These are phyloP conservation scores for Anabas testudineus DNA, from an alignment of 2,797 vertebrate genomes.

Conservation along the genomic window DNA sequence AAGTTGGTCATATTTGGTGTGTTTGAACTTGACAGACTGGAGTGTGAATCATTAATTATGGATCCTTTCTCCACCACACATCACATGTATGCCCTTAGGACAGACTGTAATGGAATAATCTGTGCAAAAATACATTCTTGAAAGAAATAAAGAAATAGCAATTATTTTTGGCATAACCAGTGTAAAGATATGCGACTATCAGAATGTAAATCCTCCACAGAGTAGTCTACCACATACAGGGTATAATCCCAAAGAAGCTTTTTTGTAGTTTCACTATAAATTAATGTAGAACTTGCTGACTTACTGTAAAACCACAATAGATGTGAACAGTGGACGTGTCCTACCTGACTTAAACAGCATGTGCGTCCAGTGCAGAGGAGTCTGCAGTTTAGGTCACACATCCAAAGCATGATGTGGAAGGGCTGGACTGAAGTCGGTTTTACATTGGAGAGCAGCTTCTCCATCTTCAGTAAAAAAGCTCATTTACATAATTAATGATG, in stretches of 20 bases:
- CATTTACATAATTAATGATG: background rate
- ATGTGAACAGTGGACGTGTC: background rate
- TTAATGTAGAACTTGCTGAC: fast-evolving
- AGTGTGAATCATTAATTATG: conserved; percentile 28
- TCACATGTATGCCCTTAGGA: conserved; percentile 15
- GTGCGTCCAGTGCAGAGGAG: conserved; percentile 1
- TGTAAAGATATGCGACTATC: background rate
- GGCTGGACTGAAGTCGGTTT: conserved; percentile 32
- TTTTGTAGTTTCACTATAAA: background rate
- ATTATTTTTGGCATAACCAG: background rate
- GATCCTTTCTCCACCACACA: background rate
- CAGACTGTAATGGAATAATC: background rate
- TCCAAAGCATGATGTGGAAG: background rate
- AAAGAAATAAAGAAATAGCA: background rate
- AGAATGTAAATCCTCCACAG: background rate
- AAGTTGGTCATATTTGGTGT: conserved; percentile 7
- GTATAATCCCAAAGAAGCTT: background rate
- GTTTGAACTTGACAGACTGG: conserved; percentile 8
- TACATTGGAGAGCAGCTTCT: background rate
- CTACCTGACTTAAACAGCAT: conserved; percentile 21
- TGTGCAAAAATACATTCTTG: background rate
- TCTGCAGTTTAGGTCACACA: conserved; percentile 19
- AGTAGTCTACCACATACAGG: background rate
- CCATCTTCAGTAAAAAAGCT: background rate
- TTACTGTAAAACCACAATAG: background rate